phyloP scores from a whole-genome alignment of 2,113 vertebrate genomes.

The Channa maculata region DNA sequence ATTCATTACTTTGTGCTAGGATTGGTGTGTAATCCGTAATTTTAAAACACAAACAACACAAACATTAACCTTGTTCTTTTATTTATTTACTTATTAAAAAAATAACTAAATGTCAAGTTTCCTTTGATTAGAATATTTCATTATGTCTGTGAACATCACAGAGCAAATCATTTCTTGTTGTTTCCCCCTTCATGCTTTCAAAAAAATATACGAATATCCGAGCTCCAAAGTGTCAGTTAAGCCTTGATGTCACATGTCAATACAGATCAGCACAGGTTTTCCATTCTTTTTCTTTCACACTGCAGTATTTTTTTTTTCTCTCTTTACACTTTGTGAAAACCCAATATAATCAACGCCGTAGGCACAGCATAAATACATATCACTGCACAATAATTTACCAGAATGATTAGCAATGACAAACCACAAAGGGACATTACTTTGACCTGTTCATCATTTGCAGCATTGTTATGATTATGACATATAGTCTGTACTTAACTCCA shows the following conservation, averaged over 20 bases:
- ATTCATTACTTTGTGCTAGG: conserved; percentile 80
- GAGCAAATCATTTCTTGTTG: conserved; percentile 49
- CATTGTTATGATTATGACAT: conserved; percentile 94
- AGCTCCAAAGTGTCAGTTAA: conserved; percentile 85
- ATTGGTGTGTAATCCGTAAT: conserved; percentile 72
- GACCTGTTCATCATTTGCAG: conserved; percentile 90
- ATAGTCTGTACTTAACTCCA: conserved; percentile 84
- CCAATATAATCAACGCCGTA: conserved; percentile 63
- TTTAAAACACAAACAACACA: conserved; percentile 64
- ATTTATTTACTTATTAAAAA: conserved; percentile 62
- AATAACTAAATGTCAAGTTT: conserved; percentile 80
- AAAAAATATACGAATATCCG: conserved; percentile 84
- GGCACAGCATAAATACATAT: conserved; percentile 43
- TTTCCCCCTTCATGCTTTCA: conserved; percentile 76
- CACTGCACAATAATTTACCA: conserved; percentile 54
- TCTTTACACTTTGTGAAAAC: conserved; percentile 56
- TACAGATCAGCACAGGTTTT: conserved; percentile 69
- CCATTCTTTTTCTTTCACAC: conserved; percentile 14
- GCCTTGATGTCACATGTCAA: conserved; percentile 84
- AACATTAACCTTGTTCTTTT: conserved; percentile 50
- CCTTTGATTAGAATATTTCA: conserved; percentile 72
- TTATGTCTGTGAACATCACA: conserved; percentile 66
- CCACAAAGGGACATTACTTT: conserved; percentile 85
- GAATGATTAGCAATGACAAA: conserved; percentile 71
- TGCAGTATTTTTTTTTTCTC: conserved; percentile 43